Percentiles rank a stretch among this genome's conserved stretches.
phyloP scores from a whole-genome alignment of 64 coral and sea anemone species.

The Trachythela sp. region DNA sequence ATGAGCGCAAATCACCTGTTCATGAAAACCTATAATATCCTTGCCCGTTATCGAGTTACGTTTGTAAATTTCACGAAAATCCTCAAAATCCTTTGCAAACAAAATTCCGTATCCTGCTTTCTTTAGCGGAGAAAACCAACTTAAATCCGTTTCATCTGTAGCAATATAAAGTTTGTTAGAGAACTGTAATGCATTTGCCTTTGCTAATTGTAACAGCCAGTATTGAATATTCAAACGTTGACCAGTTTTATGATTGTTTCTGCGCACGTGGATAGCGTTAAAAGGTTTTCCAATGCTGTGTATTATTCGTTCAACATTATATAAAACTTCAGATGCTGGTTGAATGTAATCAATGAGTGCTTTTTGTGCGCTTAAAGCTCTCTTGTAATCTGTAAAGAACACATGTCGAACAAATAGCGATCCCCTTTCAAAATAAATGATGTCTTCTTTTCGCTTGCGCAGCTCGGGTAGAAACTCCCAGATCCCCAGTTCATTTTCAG shows the following conservation, averaged over 20 bases:
- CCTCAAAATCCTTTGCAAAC: slow-evolving; percentile 59
- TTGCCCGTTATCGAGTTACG: neutral
- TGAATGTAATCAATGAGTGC: slow-evolving; percentile 67
- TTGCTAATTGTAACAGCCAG: slow-evolving; percentile 49
- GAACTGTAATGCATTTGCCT: slow-evolving; percentile 35
- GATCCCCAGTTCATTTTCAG: neutral
- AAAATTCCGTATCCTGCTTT: slow-evolving; percentile 68
- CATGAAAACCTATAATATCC: slow-evolving; percentile 74
- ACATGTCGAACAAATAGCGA: slow-evolving; percentile 68
- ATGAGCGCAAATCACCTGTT: slow-evolving; percentile 81
- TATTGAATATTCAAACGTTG: slow-evolving; percentile 29
- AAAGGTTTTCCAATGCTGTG: slow-evolving; percentile 38
- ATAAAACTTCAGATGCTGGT: slow-evolving; percentile 52
- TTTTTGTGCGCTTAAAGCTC: slow-evolving; percentile 59
- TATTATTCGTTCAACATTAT: slow-evolving; percentile 18
- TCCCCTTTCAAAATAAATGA: slow-evolving; percentile 86
- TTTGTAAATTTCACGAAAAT: neutral
- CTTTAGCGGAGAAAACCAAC: slow-evolving; percentile 76
- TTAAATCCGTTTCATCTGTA: slow-evolving; percentile 67
- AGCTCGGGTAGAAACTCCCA: slow-evolving; percentile 84
- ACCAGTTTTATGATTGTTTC: slow-evolving; percentile 68
- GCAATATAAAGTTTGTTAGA: slow-evolving; percentile 79
- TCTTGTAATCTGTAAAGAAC: slow-evolving; percentile 54
- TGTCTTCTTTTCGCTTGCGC: slow-evolving; percentile 42
- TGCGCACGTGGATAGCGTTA: slow-evolving; percentile 75